Base-by-base conservation (phyloP, 92 coral and sea anemone genomes). In the Muricea muricata region DNA sequence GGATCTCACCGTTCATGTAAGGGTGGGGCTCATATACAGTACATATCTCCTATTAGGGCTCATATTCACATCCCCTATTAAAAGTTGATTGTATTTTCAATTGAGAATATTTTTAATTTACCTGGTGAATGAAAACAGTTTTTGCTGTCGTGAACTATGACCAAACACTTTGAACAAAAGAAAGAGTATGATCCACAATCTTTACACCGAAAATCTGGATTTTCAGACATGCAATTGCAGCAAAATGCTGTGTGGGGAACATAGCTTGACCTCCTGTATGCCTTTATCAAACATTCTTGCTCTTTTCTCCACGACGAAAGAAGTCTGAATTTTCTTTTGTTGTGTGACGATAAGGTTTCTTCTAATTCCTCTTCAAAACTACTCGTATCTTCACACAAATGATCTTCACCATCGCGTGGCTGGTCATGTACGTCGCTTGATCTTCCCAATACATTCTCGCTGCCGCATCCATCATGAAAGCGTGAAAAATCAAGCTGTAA, bases 81-180 rank as follows among this genome's bases (percentile, higher is more conserved):
- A 20, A 20, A 57, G 24, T 20, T n/a, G n/a, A 57, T 20, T 4
- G 8, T 6, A 20, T 8, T 25, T 24, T 17, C 8, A 35, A 1
- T 29, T 65, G 8, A 65, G 26, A 65, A 55, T 71, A 71, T 55
- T 28, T 71, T 52, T 55, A 52, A 71, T 40, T 71, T 71, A 28
- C 40, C 77, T 17, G 79, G 79, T 9, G 60, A 20, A 73, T 73
- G 79, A 41, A 73, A 73, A 46, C 0, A 46, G 61, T 73, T 73
- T 73, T 24, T 73, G 4, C 60, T 73, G 30, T 25, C 23, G 58
- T 73, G 79, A 6, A 46, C 20, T 11, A 42, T 37, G 11, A 73
- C 58, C 79, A 73, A 73, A 46, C 79, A 73, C 4, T 73, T 42
- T 3, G 13, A 28, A 26, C 79, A 73, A 23, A 41, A 73, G 79